These are phyloP conservation scores for Agrotis exclamationis DNA, from an alignment of 2,888 invertebrate species.

Conservation along the genomic window DNA sequence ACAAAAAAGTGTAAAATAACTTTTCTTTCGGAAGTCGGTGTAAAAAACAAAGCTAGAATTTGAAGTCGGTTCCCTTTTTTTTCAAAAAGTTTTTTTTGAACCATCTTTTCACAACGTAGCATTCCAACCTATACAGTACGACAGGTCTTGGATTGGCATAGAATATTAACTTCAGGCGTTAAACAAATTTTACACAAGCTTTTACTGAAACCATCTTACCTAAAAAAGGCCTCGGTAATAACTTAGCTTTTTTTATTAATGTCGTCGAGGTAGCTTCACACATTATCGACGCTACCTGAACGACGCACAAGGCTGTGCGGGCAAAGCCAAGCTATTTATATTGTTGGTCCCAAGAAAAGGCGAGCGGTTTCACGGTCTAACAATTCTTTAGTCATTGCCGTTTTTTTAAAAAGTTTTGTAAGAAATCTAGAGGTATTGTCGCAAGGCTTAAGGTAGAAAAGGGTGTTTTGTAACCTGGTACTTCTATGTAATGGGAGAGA, in stretches of 20 bases:
- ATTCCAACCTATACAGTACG: no score
- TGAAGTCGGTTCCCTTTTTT: no score
- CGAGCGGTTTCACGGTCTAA: conserved; percentile 14
- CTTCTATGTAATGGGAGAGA: neutral
- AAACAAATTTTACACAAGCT: neutral
- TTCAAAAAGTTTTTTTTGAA: no score
- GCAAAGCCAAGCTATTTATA: conserved; percentile 30
- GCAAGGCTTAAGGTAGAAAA: neutral
- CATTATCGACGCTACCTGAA: conserved; percentile 14
- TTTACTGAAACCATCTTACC: neutral
- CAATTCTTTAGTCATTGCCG: conserved; percentile 5
- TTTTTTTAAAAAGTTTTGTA: conserved; percentile 18
- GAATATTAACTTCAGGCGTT: no score
- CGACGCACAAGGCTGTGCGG: neutral
- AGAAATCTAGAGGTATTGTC: neutral
- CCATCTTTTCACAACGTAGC: no score
- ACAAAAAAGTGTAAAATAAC: no score
- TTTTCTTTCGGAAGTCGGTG: no score
- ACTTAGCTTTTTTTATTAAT: conserved; percentile 25
- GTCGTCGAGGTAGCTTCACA: conserved; percentile 12
- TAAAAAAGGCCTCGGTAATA: conserved; percentile 8
- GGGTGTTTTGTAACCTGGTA: no score
- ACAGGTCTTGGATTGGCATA: no score
- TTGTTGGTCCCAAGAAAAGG: neutral
- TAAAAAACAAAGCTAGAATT: no score